phyloP scores from a whole-genome alignment of 2,888 invertebrate genomes.

The Candidula unifasciata region DNA sequence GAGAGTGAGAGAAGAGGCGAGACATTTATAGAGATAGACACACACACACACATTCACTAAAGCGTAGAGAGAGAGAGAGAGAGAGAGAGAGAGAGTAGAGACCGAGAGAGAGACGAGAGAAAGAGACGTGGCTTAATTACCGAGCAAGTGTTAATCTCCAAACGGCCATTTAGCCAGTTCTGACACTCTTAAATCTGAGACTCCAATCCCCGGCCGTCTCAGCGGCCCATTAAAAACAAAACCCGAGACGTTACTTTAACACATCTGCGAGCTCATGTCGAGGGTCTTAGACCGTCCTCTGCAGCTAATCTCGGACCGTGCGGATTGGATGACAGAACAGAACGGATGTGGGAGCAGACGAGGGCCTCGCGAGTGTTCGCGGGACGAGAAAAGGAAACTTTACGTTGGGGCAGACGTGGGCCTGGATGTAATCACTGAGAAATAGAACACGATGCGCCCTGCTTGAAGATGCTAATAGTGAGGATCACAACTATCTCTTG shows the following conservation, averaged over 20 bases:
- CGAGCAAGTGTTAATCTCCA: slow-evolving; percentile 23
- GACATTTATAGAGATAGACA: no score
- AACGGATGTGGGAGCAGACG: not conserved
- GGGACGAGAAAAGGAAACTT: not conserved
- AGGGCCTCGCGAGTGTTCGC: not conserved
- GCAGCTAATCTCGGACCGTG: slow-evolving; percentile 11
- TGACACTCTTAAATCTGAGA: slow-evolving; percentile 14
- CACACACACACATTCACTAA: not conserved
- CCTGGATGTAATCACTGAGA: slow-evolving; percentile 10
- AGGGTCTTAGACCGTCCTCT: slow-evolving; percentile 13
- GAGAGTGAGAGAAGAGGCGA: not conserved
- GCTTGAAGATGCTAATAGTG: slow-evolving; percentile 16
- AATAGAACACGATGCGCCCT: not conserved
- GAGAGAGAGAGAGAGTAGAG: slow-evolving; percentile 7
- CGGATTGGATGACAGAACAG: slow-evolving; percentile 27
- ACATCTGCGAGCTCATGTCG: not conserved
- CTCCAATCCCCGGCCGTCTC: slow-evolving; percentile 3
- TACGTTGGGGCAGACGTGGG: not conserved
- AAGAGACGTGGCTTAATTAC: slow-evolving; percentile 18
- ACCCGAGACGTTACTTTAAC: slow-evolving; percentile 10
- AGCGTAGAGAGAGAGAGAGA: not conserved
- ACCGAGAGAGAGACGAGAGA: not conserved
- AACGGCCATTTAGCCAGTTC: not conserved
- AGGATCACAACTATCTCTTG: not conserved
- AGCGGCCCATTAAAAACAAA: slow-evolving; percentile 25